Conservation (phyloP, 2,888 invertebrate genomes). For the Parthenolecanium corni region DNA sequence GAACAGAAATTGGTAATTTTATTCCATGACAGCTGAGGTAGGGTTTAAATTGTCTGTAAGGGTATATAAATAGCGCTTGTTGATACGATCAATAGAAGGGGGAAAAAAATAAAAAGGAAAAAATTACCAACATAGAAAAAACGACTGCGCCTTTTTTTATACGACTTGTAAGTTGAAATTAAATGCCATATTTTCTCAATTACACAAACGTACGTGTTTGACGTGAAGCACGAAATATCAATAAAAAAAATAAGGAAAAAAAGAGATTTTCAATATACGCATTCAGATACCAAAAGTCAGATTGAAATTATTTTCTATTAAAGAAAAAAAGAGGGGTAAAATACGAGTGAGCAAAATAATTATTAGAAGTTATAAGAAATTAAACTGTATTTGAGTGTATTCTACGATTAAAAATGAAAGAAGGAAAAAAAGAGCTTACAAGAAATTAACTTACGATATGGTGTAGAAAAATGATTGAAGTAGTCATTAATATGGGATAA, state of each 20-base stretch:
- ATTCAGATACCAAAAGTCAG: too few species aligned
- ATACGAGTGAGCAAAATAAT: background rate
- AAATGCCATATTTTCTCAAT: conserved; percentile 1
- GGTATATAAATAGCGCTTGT: too few species aligned
- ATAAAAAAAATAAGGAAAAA: conserved; percentile 1
- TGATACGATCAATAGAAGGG: too few species aligned
- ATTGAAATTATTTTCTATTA: too few species aligned
- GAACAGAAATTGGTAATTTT: too few species aligned
- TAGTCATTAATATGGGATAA: conserved; percentile 28
- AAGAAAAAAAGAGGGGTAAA: too few species aligned
- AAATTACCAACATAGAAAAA: too few species aligned
- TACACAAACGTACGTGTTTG: conserved; percentile 1
- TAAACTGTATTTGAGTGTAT: conserved; percentile 19
- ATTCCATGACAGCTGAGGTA: too few species aligned
- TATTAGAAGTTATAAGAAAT: conserved; percentile 25
- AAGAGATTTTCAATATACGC: too few species aligned
- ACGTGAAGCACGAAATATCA: conserved; percentile 1
- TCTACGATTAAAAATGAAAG: conserved; percentile 18
- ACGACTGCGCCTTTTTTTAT: too few species aligned
- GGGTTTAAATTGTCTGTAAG: too few species aligned
- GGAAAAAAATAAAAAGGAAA: too few species aligned
- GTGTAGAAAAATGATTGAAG: conserved; percentile 26
- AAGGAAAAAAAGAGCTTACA: background rate
- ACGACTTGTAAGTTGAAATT: background rate
- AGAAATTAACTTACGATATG: conserved; percentile 25